Evolutionary conservation across 92 coral and sea anemone species (phyloP), one percentile per base, ranked within the genome.

Genomic region (Zoanthus sociatus): DNA sequence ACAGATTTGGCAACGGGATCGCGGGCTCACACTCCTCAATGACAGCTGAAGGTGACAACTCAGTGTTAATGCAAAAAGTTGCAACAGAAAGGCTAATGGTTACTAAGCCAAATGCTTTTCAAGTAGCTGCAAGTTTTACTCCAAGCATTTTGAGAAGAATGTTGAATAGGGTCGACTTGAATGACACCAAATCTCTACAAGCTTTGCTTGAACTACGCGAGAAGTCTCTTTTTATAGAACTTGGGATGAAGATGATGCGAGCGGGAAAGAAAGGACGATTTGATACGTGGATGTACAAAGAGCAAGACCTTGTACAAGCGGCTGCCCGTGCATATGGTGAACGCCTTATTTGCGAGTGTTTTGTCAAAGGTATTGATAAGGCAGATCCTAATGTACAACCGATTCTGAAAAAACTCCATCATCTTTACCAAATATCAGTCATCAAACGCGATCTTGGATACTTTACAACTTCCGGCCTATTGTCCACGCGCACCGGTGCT

Each of bases 41-140:
- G 90, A 94, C 98, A 53, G 98, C 98, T 70, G 98, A 94, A 71
- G 98, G 98, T 6, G 98, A 94, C 81, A 94, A 94, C 94, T 85
- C 94, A n/a, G 98, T 94, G 37, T 93, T 94, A 48, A 94, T 94
- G 98, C 98, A 94, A 86, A 94, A 94, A 84, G 93, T 94, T 0
- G 95, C 98, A 21, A 76, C 91, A 77, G 98, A 94, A 70, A 84
- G 98, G 86, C 58, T 94, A 85, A 87, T 93, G 92, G 86, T 84
- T 16, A 82, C 92, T 63, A 92, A 92, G 81, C 97, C 97, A 20
- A 73, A 88, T 2, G 63, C 84, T 66, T n/a, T 88, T 16, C 89
- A 91, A 79, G 88, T 91, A 12, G 94, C 94, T 7, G 91, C 89
- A 14, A 78, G 89, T 86, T 91, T 84, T 58, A 78, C 83, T 1